Base-by-base conservation (phyloP, 2,797 vertebrate species). In the Podarcis siculus region DNA sequence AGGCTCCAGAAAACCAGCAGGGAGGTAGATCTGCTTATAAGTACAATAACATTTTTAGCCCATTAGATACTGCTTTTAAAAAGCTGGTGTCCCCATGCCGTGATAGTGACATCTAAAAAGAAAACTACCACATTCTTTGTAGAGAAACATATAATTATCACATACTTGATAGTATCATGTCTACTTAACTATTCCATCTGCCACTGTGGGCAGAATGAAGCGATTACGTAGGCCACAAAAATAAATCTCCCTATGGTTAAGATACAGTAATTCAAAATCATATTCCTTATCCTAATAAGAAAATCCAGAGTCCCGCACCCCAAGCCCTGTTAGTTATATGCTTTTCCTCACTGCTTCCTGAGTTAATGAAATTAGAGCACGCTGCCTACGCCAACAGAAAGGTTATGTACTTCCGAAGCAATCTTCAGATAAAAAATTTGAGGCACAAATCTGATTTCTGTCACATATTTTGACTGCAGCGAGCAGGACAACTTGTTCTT, bases 401-500 rank as follows among this genome's bases (percentile, higher is more conserved):
- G 92, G 91, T 94, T 94, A 88, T 85, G 30, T 83, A 92, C 92
- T 92, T 91, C 93, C 91, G 90, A 90, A 93, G 89, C 90, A 93
- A 93, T 89, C 94, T 92, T 94, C 91, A 92, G 90, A 91, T 94
- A 89, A 83, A 92, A 81, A 77, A 0, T 15, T 82, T 89, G 90
- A 93, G 94, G 91, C 91, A 95, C 92, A 95, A 94, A 95, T 91
- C 87, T 0, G 80, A 96, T 93, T 95, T 93, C 88, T 91, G 86
- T 90, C 92, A 93, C 0, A 1, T 95, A 95, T 96, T 96, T 95
- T 95, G 95, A 96, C 94, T 93, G 93, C 89, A 94, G 90, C 89
- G 94, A 92, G 95, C 92, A 93, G 95, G 95, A 96, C 93, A 96
- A 95, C 95, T 95, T 95, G 94, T 96, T 95, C 95, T 92, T 93